Conservation (phyloP, 2,888 invertebrate species). For the Chelonus formosanus region DNA sequence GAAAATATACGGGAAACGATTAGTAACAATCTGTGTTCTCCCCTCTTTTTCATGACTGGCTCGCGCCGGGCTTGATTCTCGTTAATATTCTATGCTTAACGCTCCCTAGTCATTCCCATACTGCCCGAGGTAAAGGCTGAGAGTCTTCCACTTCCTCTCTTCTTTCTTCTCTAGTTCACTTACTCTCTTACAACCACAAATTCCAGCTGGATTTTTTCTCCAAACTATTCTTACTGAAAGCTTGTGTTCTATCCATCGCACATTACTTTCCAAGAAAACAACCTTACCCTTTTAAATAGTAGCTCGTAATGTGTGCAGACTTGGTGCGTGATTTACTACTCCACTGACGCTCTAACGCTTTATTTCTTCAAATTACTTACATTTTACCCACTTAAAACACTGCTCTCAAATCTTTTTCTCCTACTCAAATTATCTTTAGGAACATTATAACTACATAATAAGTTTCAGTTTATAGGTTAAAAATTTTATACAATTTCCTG, state of each 20-base stretch:
- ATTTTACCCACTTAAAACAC: no score
- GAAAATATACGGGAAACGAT: constrained; percentile 15
- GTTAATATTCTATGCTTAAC: constrained; percentile 53
- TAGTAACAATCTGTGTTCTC: constrained; percentile 22
- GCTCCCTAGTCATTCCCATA: constrained; percentile 40
- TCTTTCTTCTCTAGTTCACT: neutral
- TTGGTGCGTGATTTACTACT: constrained; percentile 35
- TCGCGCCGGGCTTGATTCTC: constrained; percentile 45
- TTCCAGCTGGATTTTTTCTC: constrained; percentile 10
- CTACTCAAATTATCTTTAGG: no score
- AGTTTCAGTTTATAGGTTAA: neutral
- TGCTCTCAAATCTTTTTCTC: no score
- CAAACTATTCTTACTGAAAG: constrained; percentile 13
- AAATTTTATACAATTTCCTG: constrained; percentile 27
- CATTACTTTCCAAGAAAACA: constrained; percentile 4
- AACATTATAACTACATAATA: no score
- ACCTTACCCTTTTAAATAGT: constrained; percentile 13
- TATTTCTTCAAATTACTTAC: no score
- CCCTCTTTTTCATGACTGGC: constrained; percentile 20
- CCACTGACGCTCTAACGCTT: neutral
- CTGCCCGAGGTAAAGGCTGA: constrained; percentile 23
- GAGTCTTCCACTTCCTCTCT: constrained; percentile 19
- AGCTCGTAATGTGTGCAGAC: constrained; percentile 23
- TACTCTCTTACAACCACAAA: constrained; percentile 16
- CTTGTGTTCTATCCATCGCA: constrained; percentile 1